These are phyloP conservation scores for Marisa cornuarietis DNA, from an alignment of 1,140 invertebrate genomes.

Conservation along the genomic window DNA sequence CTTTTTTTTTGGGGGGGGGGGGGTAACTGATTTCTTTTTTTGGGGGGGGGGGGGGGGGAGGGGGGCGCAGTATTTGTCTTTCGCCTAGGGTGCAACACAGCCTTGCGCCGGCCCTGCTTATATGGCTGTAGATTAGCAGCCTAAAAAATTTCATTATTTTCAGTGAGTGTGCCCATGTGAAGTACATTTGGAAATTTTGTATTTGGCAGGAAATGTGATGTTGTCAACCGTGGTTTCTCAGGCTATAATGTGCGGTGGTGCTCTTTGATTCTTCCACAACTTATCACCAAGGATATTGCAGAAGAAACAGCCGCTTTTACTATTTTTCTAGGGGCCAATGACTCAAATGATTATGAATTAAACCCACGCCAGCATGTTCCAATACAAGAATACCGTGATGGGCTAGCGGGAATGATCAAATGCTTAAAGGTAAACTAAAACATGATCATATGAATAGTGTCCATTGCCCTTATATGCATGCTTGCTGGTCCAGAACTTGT, in stretches of 20 bases:
- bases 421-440: slow-evolving; percentile 50
- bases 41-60: no score
- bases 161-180: no score
- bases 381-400: slow-evolving; percentile 59
- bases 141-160: no score
- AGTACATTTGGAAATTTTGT: not conserved
- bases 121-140: no score
- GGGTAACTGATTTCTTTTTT: no score
- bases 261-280: slow-evolving; percentile 55
- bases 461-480: not conserved
- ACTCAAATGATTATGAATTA: slow-evolving; percentile 50
- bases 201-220: slow-evolving; percentile 63
- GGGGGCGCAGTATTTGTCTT: no score
- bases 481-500: not conserved
- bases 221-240: slow-evolving; percentile 65
- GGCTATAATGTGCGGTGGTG: slow-evolving; percentile 65
- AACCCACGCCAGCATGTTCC: slow-evolving; percentile 63
- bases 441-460: slow-evolving; percentile 1
- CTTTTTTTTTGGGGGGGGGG: no score
- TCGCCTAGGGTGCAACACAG: no score
- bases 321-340: slow-evolving; percentile 66
- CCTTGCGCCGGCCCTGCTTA: no score
- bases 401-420: slow-evolving; percentile 59
- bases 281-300: slow-evolving; percentile 50
- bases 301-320: slow-evolving; percentile 55